Evolutionary conservation across 2,113 vertebrate genomes (phyloP).

Genomic region (Apistogramma diplotaenia): DNA sequence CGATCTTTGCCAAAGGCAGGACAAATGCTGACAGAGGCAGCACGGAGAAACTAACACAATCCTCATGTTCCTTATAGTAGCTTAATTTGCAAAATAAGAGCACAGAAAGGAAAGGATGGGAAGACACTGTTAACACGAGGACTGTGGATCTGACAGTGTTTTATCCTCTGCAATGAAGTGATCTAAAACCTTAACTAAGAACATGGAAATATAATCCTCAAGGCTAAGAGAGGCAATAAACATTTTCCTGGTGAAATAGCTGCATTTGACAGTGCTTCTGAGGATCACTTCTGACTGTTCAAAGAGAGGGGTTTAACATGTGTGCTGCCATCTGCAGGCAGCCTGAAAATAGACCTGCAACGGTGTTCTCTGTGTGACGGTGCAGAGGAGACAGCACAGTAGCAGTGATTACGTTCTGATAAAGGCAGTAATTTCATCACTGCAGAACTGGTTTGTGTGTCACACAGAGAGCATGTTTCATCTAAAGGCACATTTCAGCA

Average conservation of each 20-base stretch:
- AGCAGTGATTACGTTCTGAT: conserved; percentile 54
- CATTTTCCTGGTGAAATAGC: neutral
- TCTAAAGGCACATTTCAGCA: neutral
- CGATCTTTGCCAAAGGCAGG: neutral
- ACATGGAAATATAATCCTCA: neutral
- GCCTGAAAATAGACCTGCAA: conserved; percentile 36
- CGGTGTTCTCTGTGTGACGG: conserved; percentile 35
- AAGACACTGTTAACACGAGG: neutral
- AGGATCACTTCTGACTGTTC: neutral
- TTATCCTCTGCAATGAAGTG: neutral
- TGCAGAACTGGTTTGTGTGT: neutral
- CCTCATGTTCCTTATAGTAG: neutral
- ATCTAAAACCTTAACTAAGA: neutral
- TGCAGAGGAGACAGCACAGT: conserved; percentile 24
- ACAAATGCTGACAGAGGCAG: neutral
- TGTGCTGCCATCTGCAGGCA: conserved; percentile 25
- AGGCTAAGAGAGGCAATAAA: neutral
- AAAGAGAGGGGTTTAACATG: neutral
- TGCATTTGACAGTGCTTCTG: neutral
- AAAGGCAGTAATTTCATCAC: conserved; percentile 42
- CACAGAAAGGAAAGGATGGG: neutral
- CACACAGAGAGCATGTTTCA: neutral
- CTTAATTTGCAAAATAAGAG: neutral
- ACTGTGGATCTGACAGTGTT: neutral
- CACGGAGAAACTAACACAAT: neutral